Percentiles rank a stretch among this genome's conserved stretches.
phyloP scores from a whole-genome alignment of 2,797 vertebrate species.

The Microtus obscurus region DNA sequence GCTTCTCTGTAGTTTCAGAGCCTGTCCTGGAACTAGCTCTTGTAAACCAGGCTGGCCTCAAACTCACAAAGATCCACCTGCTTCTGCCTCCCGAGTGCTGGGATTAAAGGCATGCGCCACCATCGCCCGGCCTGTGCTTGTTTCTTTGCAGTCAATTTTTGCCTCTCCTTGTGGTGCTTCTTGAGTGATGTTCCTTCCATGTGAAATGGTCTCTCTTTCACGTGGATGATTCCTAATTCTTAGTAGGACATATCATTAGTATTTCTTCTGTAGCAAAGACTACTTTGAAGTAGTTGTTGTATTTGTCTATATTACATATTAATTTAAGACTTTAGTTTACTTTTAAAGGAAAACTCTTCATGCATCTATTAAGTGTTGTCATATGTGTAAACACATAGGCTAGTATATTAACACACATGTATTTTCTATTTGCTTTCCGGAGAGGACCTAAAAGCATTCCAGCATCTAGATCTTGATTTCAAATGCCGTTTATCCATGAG shows the following conservation, averaged over 20 bases:
- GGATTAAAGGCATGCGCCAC: too few relatives aligned
- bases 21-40: too few relatives aligned
- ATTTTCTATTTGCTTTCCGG: background rate
- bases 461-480: background rate
- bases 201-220: background rate
- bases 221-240: background rate
- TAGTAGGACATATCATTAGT: background rate
- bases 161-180: background rate
- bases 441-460: background rate
- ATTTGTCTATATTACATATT: background rate
- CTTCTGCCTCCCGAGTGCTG: too few relatives aligned
- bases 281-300: background rate
- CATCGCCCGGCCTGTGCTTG: background rate
- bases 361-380: background rate
- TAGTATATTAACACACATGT: background rate
- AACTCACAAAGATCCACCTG: too few relatives aligned
- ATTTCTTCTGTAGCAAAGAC: background rate
- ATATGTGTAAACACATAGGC: background rate
- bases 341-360: conserved; percentile 15
- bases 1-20: too few relatives aligned
- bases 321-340: background rate
- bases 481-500: background rate
- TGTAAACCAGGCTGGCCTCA: too few relatives aligned
- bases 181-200: background rate
- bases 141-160: background rate